A percentile compares a stretch with the other conserved stretches of the same genome.
phyloP scores from a whole-genome alignment of 2,797 vertebrate species.

The Chromobotia macracanthus region DNA sequence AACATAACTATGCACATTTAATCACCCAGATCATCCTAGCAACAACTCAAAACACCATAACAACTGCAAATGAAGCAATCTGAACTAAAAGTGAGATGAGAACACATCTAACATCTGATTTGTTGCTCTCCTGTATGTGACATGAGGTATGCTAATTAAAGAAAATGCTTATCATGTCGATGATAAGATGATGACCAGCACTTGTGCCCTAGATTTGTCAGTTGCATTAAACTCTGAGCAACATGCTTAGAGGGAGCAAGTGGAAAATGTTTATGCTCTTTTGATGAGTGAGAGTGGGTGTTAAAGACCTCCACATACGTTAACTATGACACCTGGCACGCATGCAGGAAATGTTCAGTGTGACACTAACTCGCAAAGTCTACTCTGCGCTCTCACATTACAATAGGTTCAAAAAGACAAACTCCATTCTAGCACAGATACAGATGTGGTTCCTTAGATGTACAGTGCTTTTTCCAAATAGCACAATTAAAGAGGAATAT shows the following conservation, averaged over 20 bases:
- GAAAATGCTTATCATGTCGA: not conserved
- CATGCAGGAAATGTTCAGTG: too few species aligned
- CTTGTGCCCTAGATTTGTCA: constrained; percentile 11
- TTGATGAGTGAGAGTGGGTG: constrained; percentile 56
- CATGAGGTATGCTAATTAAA: not conserved
- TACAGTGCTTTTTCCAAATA: not conserved
- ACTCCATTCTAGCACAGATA: not conserved
- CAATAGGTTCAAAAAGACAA: not conserved
- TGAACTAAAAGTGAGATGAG: not conserved
- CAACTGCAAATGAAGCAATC: not conserved
- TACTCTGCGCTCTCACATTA: constrained; percentile 28
- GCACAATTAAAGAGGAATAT: not conserved
- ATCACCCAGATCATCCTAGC: too few species aligned
- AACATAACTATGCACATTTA: too few species aligned
- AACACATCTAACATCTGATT: not conserved
- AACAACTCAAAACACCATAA: not conserved
- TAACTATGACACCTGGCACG: constrained; percentile 53
- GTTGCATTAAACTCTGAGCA: constrained; percentile 3
- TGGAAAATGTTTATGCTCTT: constrained; percentile 52
- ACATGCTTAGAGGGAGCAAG: constrained; percentile 22
- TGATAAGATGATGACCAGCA: constrained; percentile 5
- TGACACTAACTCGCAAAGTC: constrained; percentile 28
- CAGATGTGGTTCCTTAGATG: not conserved
- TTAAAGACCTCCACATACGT: constrained; percentile 53
- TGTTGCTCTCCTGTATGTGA: too few species aligned